Evolutionary conservation across 2,797 vertebrate species (phyloP).

Genomic region (Enteromius radiatus): DNA sequence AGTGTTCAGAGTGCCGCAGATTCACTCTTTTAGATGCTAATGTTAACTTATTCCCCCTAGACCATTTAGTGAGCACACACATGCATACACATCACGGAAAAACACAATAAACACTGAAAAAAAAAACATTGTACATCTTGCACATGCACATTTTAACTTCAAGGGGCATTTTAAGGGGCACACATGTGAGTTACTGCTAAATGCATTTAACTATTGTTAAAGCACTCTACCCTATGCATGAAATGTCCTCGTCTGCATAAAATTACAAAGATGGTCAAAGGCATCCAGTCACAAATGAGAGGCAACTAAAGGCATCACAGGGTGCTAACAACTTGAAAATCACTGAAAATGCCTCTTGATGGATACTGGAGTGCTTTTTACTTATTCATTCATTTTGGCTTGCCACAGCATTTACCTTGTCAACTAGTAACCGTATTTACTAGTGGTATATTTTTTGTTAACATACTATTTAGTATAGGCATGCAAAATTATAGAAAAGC

Average conservation of each 20-base stretch:
- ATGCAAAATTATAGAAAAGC: neutral
- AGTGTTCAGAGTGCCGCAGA: slow-evolving; percentile 39
- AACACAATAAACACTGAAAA: neutral
- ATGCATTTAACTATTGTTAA: slow-evolving; percentile 23
- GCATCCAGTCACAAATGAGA: slow-evolving; percentile 36
- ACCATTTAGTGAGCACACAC: slow-evolving; percentile 41
- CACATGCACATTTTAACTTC: slow-evolving; percentile 15
- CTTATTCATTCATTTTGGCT: neutral
- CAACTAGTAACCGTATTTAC: neutral
- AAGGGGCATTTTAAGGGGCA: slow-evolving; percentile 14
- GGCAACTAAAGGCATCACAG: neutral
- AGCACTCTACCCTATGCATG: neutral
- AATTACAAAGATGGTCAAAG: slow-evolving; percentile 23
- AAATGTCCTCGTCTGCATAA: slow-evolving; percentile 34
- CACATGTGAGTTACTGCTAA: slow-evolving; percentile 20
- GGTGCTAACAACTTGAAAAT: slow-evolving; percentile 32
- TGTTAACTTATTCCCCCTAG: slow-evolving; percentile 50
- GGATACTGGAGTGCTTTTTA: neutral
- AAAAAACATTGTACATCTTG: neutral
- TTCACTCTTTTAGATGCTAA: slow-evolving; percentile 58
- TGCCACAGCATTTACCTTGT: neutral
- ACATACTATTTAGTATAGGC: neutral
- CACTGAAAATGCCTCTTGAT: slow-evolving; percentile 8
- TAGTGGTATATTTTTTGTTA: neutral
- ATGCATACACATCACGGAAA: neutral